Evolutionary conservation across 2,888 invertebrate species (phyloP).

Genomic region (Pharmacophagus antenor): DNA sequence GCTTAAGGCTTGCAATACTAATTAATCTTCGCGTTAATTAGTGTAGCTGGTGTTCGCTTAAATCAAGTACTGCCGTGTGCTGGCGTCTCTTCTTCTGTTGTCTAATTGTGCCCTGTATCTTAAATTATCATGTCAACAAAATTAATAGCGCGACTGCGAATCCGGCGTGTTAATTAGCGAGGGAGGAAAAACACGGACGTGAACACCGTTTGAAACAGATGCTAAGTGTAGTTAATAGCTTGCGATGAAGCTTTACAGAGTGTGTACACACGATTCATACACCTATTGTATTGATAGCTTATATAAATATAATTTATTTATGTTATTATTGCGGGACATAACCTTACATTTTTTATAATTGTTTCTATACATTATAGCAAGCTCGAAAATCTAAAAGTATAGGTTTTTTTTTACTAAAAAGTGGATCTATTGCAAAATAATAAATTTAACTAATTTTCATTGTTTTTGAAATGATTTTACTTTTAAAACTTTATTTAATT

Average conservation of each 20-base stretch:
- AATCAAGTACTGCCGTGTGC: slow-evolving; percentile 45
- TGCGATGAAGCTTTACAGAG: background rate
- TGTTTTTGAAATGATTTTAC: no score
- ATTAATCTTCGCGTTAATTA: slow-evolving; percentile 74
- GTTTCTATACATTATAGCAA: no score
- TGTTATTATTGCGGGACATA: no score
- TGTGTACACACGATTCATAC: background rate
- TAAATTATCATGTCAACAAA: slow-evolving; percentile 32
- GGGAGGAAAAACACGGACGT: slow-evolving; percentile 22
- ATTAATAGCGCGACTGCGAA: slow-evolving; percentile 28
- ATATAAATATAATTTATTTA: background rate
- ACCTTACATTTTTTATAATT: no score
- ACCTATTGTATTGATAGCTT: background rate
- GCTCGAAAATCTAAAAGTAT: no score
- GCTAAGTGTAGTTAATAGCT: background rate
- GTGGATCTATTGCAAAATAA: no score
- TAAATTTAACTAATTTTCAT: no score
- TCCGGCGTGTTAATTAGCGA: slow-evolving; percentile 28
- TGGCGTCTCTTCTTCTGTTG: slow-evolving; percentile 25
- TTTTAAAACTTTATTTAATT: no score
- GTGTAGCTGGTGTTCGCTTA: slow-evolving; percentile 55
- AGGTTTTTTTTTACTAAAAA: no score
- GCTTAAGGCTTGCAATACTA: slow-evolving; percentile 62
- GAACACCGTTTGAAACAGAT: background rate
- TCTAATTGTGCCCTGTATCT: slow-evolving; percentile 31